These are phyloP conservation scores for Zophobas morio DNA, from an alignment of 1,140 invertebrate species.

Conservation along the genomic window DNA sequence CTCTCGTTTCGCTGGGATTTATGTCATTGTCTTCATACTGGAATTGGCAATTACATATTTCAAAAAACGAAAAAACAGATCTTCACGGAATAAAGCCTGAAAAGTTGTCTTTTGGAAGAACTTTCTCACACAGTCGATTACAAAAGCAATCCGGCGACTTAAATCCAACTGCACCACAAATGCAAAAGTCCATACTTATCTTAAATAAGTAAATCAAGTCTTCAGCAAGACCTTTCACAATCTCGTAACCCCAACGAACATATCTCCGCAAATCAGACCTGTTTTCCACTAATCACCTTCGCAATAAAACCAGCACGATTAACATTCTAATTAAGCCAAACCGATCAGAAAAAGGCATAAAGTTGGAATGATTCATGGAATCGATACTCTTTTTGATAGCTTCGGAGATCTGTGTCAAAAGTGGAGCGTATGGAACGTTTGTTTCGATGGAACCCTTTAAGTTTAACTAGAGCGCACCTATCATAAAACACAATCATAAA, in stretches of 20 bases:
- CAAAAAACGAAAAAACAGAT: too few species aligned
- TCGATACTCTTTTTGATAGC: slow-evolving; percentile 8
- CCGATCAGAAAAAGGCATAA: slow-evolving; percentile 7
- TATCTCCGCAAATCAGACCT: neutral
- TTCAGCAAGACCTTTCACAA: slow-evolving; percentile 7
- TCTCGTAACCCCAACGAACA: neutral
- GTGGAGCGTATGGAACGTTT: slow-evolving; percentile 4
- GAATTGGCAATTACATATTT: too few species aligned
- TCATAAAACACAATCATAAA: slow-evolving; percentile 42
- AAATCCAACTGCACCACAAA: too few species aligned
- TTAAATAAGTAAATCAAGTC: slow-evolving; percentile 15
- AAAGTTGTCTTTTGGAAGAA: too few species aligned
- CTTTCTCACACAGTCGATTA: too few species aligned
- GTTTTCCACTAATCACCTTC: neutral
- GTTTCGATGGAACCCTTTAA: slow-evolving; percentile 9
- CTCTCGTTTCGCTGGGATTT: too few species aligned
- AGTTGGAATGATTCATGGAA: neutral
- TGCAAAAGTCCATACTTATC: neutral
- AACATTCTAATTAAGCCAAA: slow-evolving; percentile 22
- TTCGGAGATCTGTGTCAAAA: slow-evolving; percentile 1
- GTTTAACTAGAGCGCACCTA: slow-evolving; percentile 2
- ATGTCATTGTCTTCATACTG: too few species aligned
- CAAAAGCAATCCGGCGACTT: too few species aligned
- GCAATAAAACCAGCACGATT: slow-evolving; percentile 14
- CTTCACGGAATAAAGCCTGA: too few species aligned